Evolutionary conservation across 2,888 invertebrate genomes (phyloP).

Genomic region (Microplitis manilae): DNA sequence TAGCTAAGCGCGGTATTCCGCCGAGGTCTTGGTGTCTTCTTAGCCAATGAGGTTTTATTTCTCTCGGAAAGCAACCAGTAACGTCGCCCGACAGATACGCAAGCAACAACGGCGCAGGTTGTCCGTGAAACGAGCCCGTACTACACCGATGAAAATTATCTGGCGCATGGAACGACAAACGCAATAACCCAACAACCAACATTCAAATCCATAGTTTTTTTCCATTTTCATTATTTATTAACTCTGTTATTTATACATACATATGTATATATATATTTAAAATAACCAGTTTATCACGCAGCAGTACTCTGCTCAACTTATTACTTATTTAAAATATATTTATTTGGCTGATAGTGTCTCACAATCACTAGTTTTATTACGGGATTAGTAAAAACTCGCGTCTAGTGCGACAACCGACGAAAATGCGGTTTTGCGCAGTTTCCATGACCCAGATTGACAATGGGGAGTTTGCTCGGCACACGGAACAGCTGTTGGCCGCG

Average conservation of each 20-base stretch:
- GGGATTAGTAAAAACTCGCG: slow-evolving; percentile 28
- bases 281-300: slow-evolving; percentile 20
- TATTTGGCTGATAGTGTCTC: slow-evolving; percentile 33
- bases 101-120: slow-evolving; percentile 16
- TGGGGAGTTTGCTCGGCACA: slow-evolving; percentile 70
- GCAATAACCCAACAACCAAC: slow-evolving; percentile 1
- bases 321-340: slow-evolving; percentile 15
- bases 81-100: neutral
- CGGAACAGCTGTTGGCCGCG: slow-evolving; percentile 70
- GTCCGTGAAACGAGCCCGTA: slow-evolving; percentile 6
- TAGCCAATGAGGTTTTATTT: neutral
- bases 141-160: slow-evolving; percentile 16
- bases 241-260: too few species aligned
- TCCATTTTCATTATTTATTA: neutral
- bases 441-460: slow-evolving; percentile 70
- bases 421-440: slow-evolving; percentile 67
- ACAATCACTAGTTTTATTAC: slow-evolving; percentile 45
- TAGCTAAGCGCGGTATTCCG: neutral
- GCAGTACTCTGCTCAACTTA: slow-evolving; percentile 35
- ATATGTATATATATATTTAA: neutral
- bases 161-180: slow-evolving; percentile 31
- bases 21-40: neutral
- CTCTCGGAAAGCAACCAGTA: neutral
- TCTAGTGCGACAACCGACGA: slow-evolving; percentile 37
- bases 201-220: neutral